Base-by-base conservation (phyloP, 1,140 invertebrate species). In the Drosophila murphyi region DNA sequence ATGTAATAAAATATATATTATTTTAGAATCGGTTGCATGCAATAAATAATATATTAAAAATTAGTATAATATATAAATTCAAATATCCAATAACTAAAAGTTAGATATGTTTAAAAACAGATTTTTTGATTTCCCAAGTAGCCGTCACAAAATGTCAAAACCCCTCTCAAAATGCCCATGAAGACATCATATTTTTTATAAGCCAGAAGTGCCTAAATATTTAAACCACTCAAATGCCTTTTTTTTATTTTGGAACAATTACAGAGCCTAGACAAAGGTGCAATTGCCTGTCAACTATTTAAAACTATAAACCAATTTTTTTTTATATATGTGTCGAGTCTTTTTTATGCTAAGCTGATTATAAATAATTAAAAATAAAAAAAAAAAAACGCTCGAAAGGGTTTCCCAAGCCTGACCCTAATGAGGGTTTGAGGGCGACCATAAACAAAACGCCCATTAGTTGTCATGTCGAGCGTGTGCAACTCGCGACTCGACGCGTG, bases 381-480 rank as follows among this genome's bases (percentile, higher is more conserved):
- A 67, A 56, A 68, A 65, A 60, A 51, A 20, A 39, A 55, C 62
- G 28, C n/a, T 12, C 32, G 43, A 32, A 78, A 69, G 35, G 64
- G 72, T 51, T 78, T 70, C 12, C 6, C 57, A 35, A 12, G 57
- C 31, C 7, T 5, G 57, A 48, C 43, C 57, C 57, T 60, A 60
- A 60, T 60, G 57, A 60, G 57, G 57, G 57, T 60, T 60, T 48
- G 32, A 60, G 59, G 61, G 29, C 60, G 43, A 60, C 71, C 82
- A 81, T 86, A 86, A 85, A 86, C 78, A 81, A 78, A 86, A 85
- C 74, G 78, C 82, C 82, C 78, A 86, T 81, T 78, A 85, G 77
- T 78, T 74, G 68, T 77, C 78, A 80, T 76, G 77, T 75, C 37
- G 72, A 76, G 63, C 62, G 72, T 56, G 71, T 57, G 64, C 50